Evolutionary conservation across 2,888 invertebrate species (phyloP).

Genomic region (Rotaria sp.): DNA sequence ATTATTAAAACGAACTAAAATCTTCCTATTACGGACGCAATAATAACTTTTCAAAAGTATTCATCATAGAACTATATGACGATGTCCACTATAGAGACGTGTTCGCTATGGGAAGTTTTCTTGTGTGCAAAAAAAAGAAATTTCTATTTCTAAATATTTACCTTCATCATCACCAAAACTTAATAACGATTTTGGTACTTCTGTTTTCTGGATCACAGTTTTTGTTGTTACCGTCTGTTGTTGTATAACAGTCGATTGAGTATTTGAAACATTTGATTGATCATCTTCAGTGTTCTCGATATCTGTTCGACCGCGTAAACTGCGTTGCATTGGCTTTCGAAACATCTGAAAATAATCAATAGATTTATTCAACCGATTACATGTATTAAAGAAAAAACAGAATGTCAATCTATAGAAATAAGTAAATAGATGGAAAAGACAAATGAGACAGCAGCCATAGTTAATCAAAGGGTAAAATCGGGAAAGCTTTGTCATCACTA

Average conservation of each 20-base stretch:
- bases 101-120: no score
- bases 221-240: not conserved
- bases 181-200: conserved; percentile 51
- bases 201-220: not conserved
- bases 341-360: not conserved
- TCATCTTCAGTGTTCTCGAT: not conserved
- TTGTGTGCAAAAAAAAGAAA: conserved; percentile 36
- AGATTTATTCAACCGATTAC: not conserved
- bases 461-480: not conserved
- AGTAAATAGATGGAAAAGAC: not conserved
- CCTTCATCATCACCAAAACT: conserved; percentile 65
- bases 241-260: not conserved
- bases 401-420: not conserved
- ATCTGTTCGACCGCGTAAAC: not conserved
- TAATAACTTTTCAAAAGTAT: no score
- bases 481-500: not conserved
- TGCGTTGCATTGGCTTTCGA: not conserved
- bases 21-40: no score
- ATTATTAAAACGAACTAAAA: no score
- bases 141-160: conserved; percentile 37
- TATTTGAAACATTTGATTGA: not conserved
- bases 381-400: not conserved
- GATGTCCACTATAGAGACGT: no score
- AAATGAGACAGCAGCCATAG: not conserved
- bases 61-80: no score